Evolutionary conservation across 1,140 invertebrate genomes (phyloP).

Genomic region (Schlechtendalia chinensis): DNA sequence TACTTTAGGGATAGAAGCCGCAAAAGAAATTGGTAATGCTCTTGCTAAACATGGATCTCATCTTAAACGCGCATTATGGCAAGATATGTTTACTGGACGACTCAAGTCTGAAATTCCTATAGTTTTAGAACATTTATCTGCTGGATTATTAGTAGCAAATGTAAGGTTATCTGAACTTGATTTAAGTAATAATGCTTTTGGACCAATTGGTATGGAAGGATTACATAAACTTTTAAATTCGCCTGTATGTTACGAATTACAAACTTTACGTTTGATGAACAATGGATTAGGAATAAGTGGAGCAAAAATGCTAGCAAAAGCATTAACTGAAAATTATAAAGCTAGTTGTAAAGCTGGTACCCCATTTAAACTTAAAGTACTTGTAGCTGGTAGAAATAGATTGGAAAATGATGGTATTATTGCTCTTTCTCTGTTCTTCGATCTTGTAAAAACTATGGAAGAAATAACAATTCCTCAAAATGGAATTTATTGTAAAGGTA

Average conservation of each 20-base stretch:
- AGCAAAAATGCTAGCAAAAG: constrained; percentile 76
- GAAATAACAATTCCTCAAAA: constrained; percentile 95
- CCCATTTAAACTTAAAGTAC: constrained; percentile 59
- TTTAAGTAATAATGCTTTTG: constrained; percentile 97
- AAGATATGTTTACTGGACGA: constrained; percentile 93
- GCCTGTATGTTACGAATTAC: constrained; percentile 75
- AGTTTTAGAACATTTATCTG: constrained; percentile 78
- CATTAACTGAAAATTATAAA: constrained; percentile 71
- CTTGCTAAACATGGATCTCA: constrained; percentile 71
- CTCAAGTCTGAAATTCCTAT: constrained; percentile 93
- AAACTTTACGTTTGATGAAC: constrained; percentile 87
- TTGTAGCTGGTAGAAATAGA: constrained; percentile 86
- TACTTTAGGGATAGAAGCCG: constrained; percentile 85
- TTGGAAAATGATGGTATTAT: constrained; percentile 90
- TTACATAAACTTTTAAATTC: constrained; percentile 82
- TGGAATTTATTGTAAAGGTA: constrained; percentile 86
- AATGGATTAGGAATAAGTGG: constrained; percentile 92
- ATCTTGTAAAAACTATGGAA: constrained; percentile 72
- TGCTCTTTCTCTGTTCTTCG: constrained; percentile 79
- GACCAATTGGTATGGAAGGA: constrained; percentile 90
- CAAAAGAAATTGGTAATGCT: constrained; percentile 77
- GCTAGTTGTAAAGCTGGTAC: constrained; percentile 62
- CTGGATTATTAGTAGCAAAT: constrained; percentile 75
- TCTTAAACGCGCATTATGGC: constrained; percentile 84
- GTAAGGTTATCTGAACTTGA: constrained; percentile 83